Percentiles rank a stretch among this genome's conserved stretches.
These are phyloP conservation scores for Nematolebias whitei DNA, from an alignment of 2,113 vertebrate genomes.

Conservation along the genomic window DNA sequence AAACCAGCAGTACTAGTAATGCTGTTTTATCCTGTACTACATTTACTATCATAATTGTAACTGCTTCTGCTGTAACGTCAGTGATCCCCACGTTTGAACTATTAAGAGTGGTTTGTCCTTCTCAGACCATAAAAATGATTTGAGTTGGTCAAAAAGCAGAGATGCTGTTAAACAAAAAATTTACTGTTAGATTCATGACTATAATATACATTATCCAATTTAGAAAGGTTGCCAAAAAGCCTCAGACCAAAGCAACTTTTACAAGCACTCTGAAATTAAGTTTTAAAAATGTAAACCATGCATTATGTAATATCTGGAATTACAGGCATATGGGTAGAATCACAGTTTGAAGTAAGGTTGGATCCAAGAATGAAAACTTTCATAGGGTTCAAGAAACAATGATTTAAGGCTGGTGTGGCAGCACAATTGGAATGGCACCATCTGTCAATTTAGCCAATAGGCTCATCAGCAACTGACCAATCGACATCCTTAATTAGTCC, in stretches of 20 bases:
- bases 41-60: constrained; percentile 1
- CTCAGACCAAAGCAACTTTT: constrained; percentile 15
- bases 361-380: too few relatives aligned
- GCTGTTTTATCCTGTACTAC: neutral
- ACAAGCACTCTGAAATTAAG: constrained; percentile 20
- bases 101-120: neutral
- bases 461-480: too few relatives aligned
- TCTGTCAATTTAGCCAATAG: too few relatives aligned
- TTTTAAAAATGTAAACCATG: constrained; percentile 13
- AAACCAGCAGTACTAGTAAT: too few relatives aligned
- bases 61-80: constrained; percentile 7
- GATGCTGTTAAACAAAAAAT: constrained; percentile 13
- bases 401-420: too few relatives aligned
- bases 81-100: neutral
- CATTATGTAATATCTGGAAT: constrained; percentile 19
- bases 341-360: too few relatives aligned
- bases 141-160: neutral
- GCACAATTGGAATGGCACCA: too few relatives aligned
- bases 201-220: constrained; percentile 13
- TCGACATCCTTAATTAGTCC: too few relatives aligned
- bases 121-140: neutral
- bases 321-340: too few relatives aligned
- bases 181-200: constrained; percentile 7
- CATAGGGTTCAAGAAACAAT: too few relatives aligned
- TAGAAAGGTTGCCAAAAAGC: neutral